Conservation (phyloP, 2,113 vertebrate genomes). For the Bombycilla garrulus region DNA sequence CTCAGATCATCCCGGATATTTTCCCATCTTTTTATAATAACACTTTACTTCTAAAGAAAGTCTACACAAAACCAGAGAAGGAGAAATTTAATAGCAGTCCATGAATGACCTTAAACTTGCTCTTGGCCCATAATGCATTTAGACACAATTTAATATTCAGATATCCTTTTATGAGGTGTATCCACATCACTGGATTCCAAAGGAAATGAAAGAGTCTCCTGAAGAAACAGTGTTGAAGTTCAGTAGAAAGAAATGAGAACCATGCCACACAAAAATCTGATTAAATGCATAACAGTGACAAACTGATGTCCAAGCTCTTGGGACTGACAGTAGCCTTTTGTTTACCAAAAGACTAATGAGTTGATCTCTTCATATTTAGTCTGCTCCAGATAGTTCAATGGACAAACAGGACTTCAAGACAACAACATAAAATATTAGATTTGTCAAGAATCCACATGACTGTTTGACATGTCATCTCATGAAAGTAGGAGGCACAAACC, state of each 20-base stretch:
- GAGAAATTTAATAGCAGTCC: background rate
- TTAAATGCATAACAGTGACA: background rate
- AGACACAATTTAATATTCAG: background rate
- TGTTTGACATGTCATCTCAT: background rate
- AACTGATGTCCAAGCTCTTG: background rate
- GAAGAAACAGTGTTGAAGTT: slow-evolving; percentile 1
- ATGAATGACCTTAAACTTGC: background rate
- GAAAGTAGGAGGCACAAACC: background rate
- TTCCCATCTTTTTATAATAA: background rate
- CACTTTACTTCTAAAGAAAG: background rate
- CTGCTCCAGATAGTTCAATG: background rate
- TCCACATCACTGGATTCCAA: background rate
- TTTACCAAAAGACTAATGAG: background rate
- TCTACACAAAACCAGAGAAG: background rate
- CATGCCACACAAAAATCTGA: background rate
- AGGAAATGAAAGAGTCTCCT: background rate
- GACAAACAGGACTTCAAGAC: background rate
- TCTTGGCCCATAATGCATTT: background rate
- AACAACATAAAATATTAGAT: background rate
- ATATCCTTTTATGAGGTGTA: background rate
- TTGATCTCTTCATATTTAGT: background rate
- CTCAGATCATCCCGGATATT: background rate
- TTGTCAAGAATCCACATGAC: background rate
- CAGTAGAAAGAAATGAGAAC: background rate
- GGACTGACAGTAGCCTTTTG: background rate